Percentiles rank a stretch among this genome's conserved stretches.
Evolutionary conservation across 2,888 invertebrate species (phyloP).

Genomic region (Drosophila nr. perissopoda): DNA sequence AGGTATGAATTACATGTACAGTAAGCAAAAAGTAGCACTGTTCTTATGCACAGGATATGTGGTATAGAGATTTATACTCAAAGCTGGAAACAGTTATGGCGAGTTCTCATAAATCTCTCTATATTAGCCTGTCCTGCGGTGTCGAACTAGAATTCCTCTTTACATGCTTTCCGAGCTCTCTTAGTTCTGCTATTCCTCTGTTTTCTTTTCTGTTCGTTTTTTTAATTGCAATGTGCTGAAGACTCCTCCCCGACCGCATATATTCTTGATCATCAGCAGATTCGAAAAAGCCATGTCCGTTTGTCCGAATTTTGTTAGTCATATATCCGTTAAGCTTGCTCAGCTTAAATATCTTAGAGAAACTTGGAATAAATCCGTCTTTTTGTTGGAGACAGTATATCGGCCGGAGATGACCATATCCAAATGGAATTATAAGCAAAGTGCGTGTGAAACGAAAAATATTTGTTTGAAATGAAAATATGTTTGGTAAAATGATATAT

Average conservation of each 20-base stretch:
- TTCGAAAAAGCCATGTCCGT: not conserved
- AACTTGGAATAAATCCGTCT: not conserved
- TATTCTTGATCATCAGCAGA: not conserved
- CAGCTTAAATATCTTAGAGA: not conserved
- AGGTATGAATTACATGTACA: slow-evolving; percentile 53
- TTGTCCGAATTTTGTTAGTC: not conserved
- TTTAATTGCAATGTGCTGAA: not conserved
- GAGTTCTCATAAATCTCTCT: not conserved
- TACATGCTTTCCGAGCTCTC: not conserved
- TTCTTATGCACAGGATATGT: not conserved
- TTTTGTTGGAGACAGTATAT: not conserved
- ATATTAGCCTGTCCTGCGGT: not conserved
- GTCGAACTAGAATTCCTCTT: not conserved
- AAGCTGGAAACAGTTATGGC: not conserved
- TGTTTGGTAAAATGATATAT: not conserved
- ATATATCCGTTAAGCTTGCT: not conserved
- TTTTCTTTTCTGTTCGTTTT: not conserved
- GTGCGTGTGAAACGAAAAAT: not conserved
- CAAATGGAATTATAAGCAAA: not conserved
- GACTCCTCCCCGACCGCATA: not conserved
- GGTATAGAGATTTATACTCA: not conserved
- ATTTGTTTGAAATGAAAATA: not conserved
- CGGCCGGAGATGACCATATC: not conserved
- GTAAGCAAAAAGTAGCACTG: not conserved
- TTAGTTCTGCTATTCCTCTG: not conserved